Percentiles rank a stretch among this genome's conserved stretches.
phyloP scores from a whole-genome alignment of 2,888 invertebrate genomes.

The Chydorus sphaericus region DNA sequence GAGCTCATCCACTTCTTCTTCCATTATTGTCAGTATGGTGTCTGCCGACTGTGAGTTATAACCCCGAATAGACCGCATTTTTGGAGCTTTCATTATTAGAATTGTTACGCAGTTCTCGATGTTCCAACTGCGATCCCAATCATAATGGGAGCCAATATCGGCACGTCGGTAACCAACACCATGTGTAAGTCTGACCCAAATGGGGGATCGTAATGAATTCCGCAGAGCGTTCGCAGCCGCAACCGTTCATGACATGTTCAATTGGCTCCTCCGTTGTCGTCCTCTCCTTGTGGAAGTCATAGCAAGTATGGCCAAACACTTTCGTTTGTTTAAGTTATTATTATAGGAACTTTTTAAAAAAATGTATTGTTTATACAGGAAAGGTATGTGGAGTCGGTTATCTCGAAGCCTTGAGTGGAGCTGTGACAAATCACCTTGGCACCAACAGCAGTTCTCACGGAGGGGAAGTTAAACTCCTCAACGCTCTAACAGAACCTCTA shows the following conservation, averaged over 20 bases:
- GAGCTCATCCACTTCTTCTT: slow-evolving; percentile 36
- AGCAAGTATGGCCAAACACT: slow-evolving; percentile 22
- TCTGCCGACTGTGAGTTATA: slow-evolving; percentile 26
- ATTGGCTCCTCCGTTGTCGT: slow-evolving; percentile 36
- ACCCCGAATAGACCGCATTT: neutral
- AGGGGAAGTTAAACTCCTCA: slow-evolving; percentile 27
- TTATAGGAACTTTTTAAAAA: too few species aligned
- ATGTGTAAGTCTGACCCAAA: slow-evolving; percentile 33
- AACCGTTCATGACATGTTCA: slow-evolving; percentile 39
- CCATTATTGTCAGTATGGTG: slow-evolving; percentile 32
- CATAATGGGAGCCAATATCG: slow-evolving; percentile 38
- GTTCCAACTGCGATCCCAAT: slow-evolving; percentile 32
- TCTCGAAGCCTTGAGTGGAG: slow-evolving; percentile 26
- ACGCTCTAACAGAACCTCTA: slow-evolving; percentile 31
- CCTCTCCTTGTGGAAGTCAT: slow-evolving; percentile 33
- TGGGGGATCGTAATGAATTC: slow-evolving; percentile 30
- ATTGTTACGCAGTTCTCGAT: slow-evolving; percentile 22
- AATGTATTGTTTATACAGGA: too few species aligned
- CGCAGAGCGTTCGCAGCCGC: slow-evolving; percentile 38
- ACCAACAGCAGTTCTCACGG: slow-evolving; percentile 22
- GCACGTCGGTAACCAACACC: slow-evolving; percentile 38
- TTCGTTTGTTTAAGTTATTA: too few species aligned
- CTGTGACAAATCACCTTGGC: slow-evolving; percentile 24
- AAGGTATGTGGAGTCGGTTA: slow-evolving; percentile 22
- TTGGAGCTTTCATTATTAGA: neutral